Evolutionary conservation across 2,797 vertebrate species (phyloP), one percentile per base, ranked within the genome.

Genomic region (Galagoides demidoff): DNA sequence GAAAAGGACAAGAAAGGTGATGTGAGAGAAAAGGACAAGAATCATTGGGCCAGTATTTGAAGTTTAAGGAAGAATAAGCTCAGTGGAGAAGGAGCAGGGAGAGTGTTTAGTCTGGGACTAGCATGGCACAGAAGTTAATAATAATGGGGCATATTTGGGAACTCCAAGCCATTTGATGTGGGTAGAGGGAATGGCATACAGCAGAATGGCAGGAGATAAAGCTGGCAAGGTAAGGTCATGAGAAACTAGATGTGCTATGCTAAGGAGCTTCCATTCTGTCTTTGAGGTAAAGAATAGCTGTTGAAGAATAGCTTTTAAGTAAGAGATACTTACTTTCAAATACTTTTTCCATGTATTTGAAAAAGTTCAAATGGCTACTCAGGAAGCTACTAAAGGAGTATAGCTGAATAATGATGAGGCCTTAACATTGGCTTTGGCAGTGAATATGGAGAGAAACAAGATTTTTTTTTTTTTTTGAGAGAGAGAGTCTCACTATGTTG

Each of bases 281-380:
- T 88, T 29, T 31, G 70, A 95, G n/a, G 64, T n/a, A 45, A 82
- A 95, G 63, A 89, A 66, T 25, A 84, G 29, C 64, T 81, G 23
- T n/a, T 66, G 25, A 90, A 63, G 81, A 79, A n/a, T 79, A 85
- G 52, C 59, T 90, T 90, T 89, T 88, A 73, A 81, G 34, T n/a
- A n/a, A n/a, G n/a, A n/a, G n/a, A n/a, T n/a, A n/a, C n/a, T n/a
- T n/a, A n/a, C n/a, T n/a, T n/a, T n/a, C n/a, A n/a, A n/a, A n/a
- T n/a, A n/a, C n/a, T n/a, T n/a, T n/a, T n/a, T 81, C 39, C 34
- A 81, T 1, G 19, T 22, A 39, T 73, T 81, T 83, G 68, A 93
- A 82, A 86, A 91, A 66, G 34, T 39, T 90, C 64, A 61, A 34
- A 31, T 49, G 64, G 55, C 29, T 71, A 59, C 17, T 57, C 57